phyloP scores from a whole-genome alignment of 1,140 invertebrate species.

The Aphelinus atriplicis region DNA sequence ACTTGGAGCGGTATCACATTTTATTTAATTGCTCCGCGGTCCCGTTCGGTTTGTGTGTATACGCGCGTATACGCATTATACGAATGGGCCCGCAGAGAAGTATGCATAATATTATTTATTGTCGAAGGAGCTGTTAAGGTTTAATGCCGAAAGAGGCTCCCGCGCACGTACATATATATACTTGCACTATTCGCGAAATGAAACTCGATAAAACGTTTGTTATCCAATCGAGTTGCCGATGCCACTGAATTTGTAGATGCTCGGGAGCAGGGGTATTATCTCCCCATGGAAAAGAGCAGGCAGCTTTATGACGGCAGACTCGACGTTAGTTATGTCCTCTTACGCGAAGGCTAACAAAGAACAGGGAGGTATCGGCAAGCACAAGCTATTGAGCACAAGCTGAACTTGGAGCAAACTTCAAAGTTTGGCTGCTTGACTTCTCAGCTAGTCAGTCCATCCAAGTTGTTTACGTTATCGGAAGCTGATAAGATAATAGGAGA shows the following conservation, averaged over 20 bases:
- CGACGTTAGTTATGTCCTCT: constrained; percentile 39
- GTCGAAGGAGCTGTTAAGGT: constrained; percentile 63
- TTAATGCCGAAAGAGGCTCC: constrained; percentile 55
- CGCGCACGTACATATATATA: constrained; percentile 16
- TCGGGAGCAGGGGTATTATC: constrained; percentile 20
- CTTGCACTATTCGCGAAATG: constrained; percentile 56
- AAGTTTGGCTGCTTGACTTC: constrained; percentile 5
- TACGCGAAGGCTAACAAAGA: constrained; percentile 32
- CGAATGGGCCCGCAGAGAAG: constrained; percentile 1
- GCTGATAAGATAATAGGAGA: constrained; percentile 21
- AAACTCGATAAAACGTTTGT: constrained; percentile 67
- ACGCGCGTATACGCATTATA: background rate
- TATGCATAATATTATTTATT: constrained; percentile 68
- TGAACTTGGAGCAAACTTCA: constrained; percentile 20
- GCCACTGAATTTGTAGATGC: constrained; percentile 45
- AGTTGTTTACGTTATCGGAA: constrained; percentile 20
- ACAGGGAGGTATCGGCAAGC: background rate
- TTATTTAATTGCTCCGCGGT: constrained; percentile 66
- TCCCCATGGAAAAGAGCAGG: constrained; percentile 24
- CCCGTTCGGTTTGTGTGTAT: constrained; percentile 26
- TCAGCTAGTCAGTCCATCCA: background rate
- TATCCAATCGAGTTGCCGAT: constrained; percentile 61
- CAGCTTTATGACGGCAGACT: constrained; percentile 34
- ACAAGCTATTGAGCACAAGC: background rate
- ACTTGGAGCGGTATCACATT: constrained; percentile 66